Evolutionary conservation across 2,113 vertebrate species (phyloP).

Genomic region (Athene cunicularia): DNA sequence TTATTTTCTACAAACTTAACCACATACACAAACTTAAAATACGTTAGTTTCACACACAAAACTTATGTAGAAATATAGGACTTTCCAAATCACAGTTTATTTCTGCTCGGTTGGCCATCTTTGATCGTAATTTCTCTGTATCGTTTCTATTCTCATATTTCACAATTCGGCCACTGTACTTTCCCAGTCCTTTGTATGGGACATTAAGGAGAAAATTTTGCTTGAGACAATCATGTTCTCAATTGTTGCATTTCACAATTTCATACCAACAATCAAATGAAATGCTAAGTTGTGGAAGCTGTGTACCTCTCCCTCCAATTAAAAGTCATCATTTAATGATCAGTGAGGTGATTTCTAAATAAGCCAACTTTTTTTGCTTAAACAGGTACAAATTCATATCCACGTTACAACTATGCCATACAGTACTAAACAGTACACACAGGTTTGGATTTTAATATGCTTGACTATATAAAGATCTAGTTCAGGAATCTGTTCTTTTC

Average conservation of each 20-base stretch:
- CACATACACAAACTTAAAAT: background rate
- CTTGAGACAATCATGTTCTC: background rate
- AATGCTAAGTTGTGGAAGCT: background rate
- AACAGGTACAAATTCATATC: background rate
- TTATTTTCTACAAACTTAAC: background rate
- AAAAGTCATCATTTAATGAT: background rate
- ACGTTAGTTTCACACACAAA: background rate
- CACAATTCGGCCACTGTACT: background rate
- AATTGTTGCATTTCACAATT: background rate
- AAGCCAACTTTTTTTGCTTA: background rate
- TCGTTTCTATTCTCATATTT: background rate
- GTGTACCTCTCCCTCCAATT: background rate
- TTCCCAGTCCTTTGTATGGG: background rate
- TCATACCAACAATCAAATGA: background rate
- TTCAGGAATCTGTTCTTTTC: background rate
- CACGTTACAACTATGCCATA: background rate
- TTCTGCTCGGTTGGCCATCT: background rate
- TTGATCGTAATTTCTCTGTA: background rate
- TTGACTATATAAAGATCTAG: background rate
- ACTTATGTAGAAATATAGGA: background rate
- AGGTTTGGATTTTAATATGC: accelerated
- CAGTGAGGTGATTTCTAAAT: background rate
- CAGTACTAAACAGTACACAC: background rate
- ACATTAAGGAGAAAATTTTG: background rate
- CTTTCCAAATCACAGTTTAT: background rate